Percentiles rank a stretch among this genome's conserved stretches.
phyloP scores from a whole-genome alignment of 2,888 invertebrate species.

The Parasteatoda lunata region DNA sequence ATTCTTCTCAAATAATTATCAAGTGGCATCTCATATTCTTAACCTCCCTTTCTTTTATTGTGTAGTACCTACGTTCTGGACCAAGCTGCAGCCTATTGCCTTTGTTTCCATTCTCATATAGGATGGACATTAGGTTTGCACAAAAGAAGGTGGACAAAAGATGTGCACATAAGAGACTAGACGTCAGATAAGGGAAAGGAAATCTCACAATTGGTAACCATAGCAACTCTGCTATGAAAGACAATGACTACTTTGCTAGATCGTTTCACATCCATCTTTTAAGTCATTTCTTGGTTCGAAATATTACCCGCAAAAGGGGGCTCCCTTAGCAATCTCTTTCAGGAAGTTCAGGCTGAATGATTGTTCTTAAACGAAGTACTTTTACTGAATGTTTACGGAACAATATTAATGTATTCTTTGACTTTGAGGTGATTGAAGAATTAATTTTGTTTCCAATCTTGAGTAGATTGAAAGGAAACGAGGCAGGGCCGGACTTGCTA shows the following conservation, averaged over 20 bases:
- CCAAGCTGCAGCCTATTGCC: conserved; percentile 4
- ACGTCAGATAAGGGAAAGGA: conserved; percentile 29
- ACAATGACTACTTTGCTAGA: conserved; percentile 44
- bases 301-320: not conserved
- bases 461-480: too few relatives aligned
- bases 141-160: conserved; percentile 35
- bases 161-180: not conserved
- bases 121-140: conserved; percentile 27
- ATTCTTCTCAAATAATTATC: conserved; percentile 30
- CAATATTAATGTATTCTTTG: too few relatives aligned
- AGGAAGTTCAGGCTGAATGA: too few relatives aligned
- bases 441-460: too few relatives aligned
- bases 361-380: too few relatives aligned
- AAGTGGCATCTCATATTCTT: conserved; percentile 25
- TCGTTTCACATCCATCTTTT: conserved; percentile 33
- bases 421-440: too few relatives aligned
- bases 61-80: conserved; percentile 9
- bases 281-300: not conserved
- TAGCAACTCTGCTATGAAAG: conserved; percentile 41
- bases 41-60: conserved; percentile 5
- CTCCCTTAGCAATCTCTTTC: too few relatives aligned
- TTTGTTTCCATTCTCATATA: conserved; percentile 14
- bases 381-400: too few relatives aligned
- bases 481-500: too few relatives aligned
- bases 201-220: conserved; percentile 40